A percentile compares a stretch with the other conserved stretches of the same genome.
These are phyloP conservation scores for Megaptera novaeangliae DNA, from an alignment of 2,113 vertebrate species.

Conservation along the genomic window DNA sequence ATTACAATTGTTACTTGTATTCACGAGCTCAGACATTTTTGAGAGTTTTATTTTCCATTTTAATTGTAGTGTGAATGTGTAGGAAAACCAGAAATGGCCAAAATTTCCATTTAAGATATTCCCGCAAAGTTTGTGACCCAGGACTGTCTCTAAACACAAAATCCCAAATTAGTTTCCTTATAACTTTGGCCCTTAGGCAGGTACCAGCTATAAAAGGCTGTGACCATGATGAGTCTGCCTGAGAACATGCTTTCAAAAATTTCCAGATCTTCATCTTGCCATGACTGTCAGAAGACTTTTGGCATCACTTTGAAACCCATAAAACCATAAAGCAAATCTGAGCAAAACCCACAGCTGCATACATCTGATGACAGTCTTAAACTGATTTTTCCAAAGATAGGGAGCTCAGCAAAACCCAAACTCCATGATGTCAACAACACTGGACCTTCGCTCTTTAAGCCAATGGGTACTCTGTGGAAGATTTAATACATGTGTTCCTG, in stretches of 20 bases:
- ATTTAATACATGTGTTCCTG: constrained; percentile 61
- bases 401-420: constrained; percentile 38
- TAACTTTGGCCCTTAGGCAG: constrained; percentile 26
- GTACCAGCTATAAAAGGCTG: constrained; percentile 4
- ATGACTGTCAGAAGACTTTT: constrained; percentile 23
- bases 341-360: constrained; percentile 45
- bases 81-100: constrained; percentile 12
- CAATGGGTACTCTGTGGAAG: constrained; percentile 23
- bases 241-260: not conserved
- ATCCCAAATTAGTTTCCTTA: not conserved
- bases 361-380: constrained; percentile 38
- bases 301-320: constrained; percentile 44
- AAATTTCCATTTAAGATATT: not conserved
- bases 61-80: constrained; percentile 2
- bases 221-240: not conserved
- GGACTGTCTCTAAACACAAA: constrained; percentile 13
- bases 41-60: constrained; percentile 28
- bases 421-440: constrained; percentile 33
- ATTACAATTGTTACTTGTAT: not conserved
- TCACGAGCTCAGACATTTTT: not conserved
- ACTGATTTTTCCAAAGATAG: constrained; percentile 57
- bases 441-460: not conserved
- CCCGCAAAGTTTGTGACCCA: not conserved
- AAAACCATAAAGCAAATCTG: constrained; percentile 43
- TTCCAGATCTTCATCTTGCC: constrained; percentile 42